phyloP scores from a whole-genome alignment of 2,113 vertebrate species.

The Cricetomys ansorgei region DNA sequence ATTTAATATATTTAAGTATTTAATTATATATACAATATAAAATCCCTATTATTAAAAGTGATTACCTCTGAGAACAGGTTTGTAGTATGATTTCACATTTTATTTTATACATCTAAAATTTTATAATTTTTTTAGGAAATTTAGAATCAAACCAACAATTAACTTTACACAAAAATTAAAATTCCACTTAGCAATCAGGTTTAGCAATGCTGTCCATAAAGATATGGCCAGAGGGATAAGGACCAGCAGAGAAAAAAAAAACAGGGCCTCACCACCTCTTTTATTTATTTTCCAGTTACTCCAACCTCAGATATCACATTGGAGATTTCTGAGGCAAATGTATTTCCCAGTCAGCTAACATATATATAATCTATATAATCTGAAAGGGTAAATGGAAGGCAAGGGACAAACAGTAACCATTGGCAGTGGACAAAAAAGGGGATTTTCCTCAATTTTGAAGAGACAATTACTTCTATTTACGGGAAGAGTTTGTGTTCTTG shows the following conservation, averaged over 20 bases:
- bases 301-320: constrained; percentile 5
- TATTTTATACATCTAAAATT: constrained; percentile 36
- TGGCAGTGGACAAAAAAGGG: neutral
- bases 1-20: constrained; percentile 16
- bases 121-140: neutral
- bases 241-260: neutral
- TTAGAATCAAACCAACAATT: constrained; percentile 45
- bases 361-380: neutral
- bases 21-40: constrained; percentile 40
- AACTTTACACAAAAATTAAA: constrained; percentile 39
- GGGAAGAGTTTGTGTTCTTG: constrained; percentile 4
- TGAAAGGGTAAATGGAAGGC: neutral
- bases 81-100: constrained; percentile 24
- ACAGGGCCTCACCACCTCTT: neutral
- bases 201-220: constrained; percentile 4
- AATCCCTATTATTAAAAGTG: constrained; percentile 14
- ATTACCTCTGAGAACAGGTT: neutral
- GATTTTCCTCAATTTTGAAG: neutral
- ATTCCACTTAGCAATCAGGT: neutral
- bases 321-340: neutral
- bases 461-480: constrained; percentile 41
- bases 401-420: neutral
- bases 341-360: neutral
- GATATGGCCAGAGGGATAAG: neutral
- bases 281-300: neutral